Evolutionary conservation across 2,888 invertebrate genomes (phyloP).

Genomic region (Apodemia duryi): DNA sequence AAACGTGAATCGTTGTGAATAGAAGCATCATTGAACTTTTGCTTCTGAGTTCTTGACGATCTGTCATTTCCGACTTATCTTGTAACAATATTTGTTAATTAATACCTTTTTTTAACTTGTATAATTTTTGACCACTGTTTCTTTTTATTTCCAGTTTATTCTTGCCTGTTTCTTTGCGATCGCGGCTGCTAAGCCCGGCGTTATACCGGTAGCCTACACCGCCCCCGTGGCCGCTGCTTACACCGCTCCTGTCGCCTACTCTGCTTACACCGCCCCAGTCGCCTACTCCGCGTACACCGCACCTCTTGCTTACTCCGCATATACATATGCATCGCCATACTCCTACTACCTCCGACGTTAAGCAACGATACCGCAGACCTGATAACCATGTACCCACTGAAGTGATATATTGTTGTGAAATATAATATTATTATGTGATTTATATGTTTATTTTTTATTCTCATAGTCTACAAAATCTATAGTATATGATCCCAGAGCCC

Average conservation of each 20-base stretch:
- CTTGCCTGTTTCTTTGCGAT: conserved; percentile 69
- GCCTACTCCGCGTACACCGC: conserved; percentile 45
- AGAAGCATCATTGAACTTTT: too few species aligned
- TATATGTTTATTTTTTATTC: too few species aligned
- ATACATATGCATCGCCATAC: conserved; percentile 43
- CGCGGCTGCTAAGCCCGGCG: conserved; percentile 60
- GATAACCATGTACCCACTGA: background rate
- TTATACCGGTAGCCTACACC: conserved; percentile 39
- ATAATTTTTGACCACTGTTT: too few species aligned
- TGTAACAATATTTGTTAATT: too few species aligned
- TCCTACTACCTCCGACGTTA: conserved; percentile 39
- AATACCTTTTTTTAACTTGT: too few species aligned
- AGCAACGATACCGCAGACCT: background rate
- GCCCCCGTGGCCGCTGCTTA: conserved; percentile 53
- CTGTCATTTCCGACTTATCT: too few species aligned
- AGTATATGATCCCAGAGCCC: too few species aligned
- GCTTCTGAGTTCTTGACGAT: too few species aligned
- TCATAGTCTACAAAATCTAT: too few species aligned
- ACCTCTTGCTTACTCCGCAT: conserved; percentile 44
- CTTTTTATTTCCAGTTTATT: conserved; percentile 48
- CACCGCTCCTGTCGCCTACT: conserved; percentile 41
- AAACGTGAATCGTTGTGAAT: too few species aligned
- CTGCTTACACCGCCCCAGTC: background rate
- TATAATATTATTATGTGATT: too few species aligned
- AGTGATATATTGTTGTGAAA: too few species aligned